Conservation (phyloP, 2,113 vertebrate species). For the Pachycephala philippinensis region DNA sequence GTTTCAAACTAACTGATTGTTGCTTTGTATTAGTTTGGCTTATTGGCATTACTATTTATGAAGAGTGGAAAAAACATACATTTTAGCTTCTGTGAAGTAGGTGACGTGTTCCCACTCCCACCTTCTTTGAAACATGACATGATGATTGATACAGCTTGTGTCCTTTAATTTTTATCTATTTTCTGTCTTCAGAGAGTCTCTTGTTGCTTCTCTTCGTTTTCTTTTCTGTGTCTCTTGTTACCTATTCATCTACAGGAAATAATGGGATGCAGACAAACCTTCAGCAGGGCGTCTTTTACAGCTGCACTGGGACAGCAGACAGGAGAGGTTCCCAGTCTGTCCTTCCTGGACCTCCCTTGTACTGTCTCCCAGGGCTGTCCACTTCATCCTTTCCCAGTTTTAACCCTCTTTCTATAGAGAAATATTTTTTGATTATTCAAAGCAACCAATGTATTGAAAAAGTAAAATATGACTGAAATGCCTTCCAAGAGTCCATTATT, state of each 20-base stretch:
- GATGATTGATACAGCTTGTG: not conserved
- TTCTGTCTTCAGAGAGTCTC: not conserved
- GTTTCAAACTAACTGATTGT: not conserved
- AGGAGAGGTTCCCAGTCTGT: accelerated
- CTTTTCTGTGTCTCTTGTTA: not conserved
- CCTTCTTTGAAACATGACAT: not conserved
- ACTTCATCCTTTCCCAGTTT: not conserved
- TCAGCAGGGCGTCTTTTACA: not conserved
- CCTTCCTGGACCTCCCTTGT: not conserved
- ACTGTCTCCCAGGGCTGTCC: not conserved
- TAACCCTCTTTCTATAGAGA: not conserved
- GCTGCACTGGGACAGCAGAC: not conserved
- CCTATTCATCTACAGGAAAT: not conserved
- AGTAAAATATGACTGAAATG: not conserved
- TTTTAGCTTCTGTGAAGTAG: not conserved
- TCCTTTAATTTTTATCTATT: not conserved
- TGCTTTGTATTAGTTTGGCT: not conserved
- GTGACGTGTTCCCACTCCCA: not conserved
- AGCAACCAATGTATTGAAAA: not conserved
- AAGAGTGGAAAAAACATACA: not conserved
- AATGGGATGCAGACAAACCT: not conserved
- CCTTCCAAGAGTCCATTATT: not conserved
- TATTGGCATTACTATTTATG: not conserved
- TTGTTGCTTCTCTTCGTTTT: not conserved
- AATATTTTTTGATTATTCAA: not conserved